A percentile compares a stretch with the other conserved stretches of the same genome.
Conservation (phyloP, 2,888 invertebrate species). For the Cantharis flavilabris region DNA sequence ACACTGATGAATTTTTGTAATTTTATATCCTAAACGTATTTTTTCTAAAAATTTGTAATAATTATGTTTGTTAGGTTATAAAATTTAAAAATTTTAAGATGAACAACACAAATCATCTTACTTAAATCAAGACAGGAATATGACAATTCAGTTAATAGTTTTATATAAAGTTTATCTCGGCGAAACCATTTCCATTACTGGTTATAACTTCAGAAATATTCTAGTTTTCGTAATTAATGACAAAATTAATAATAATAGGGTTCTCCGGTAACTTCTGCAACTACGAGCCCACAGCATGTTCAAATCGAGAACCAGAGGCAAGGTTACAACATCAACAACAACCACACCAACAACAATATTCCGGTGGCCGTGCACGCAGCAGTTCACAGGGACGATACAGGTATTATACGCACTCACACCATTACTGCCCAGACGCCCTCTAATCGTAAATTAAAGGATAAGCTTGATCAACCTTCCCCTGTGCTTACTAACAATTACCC, state of each 20-base stretch:
- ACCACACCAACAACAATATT: slow-evolving; percentile 55
- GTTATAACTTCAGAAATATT: background rate
- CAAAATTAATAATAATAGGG: slow-evolving; percentile 33
- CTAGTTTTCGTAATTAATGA: background rate
- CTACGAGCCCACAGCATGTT: slow-evolving; percentile 52
- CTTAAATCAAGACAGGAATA: too few relatives aligned
- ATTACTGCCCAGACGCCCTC: slow-evolving; percentile 60
- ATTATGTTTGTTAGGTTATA: too few relatives aligned
- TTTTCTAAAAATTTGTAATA: too few relatives aligned
- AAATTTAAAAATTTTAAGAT: too few relatives aligned
- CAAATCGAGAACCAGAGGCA: slow-evolving; percentile 45
- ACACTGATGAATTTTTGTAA: too few relatives aligned
- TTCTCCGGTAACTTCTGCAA: slow-evolving; percentile 55
- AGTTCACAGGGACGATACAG: slow-evolving; percentile 60
- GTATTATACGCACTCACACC: slow-evolving; percentile 53
- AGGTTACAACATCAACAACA: slow-evolving; percentile 47
- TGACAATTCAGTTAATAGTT: too few relatives aligned
- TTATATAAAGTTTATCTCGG: too few relatives aligned
- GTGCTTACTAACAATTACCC: slow-evolving; percentile 46
- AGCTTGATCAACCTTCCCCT: slow-evolving; percentile 41
- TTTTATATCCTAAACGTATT: too few relatives aligned
- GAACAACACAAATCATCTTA: too few relatives aligned
- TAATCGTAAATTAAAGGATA: slow-evolving; percentile 61
- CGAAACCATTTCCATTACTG: too few relatives aligned
- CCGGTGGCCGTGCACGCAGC: slow-evolving; percentile 59